A percentile compares a stretch with the other conserved stretches of the same genome.
These are phyloP conservation scores for Xerus inauris DNA, from an alignment of 2,113 vertebrate genomes.

Conservation along the genomic window DNA sequence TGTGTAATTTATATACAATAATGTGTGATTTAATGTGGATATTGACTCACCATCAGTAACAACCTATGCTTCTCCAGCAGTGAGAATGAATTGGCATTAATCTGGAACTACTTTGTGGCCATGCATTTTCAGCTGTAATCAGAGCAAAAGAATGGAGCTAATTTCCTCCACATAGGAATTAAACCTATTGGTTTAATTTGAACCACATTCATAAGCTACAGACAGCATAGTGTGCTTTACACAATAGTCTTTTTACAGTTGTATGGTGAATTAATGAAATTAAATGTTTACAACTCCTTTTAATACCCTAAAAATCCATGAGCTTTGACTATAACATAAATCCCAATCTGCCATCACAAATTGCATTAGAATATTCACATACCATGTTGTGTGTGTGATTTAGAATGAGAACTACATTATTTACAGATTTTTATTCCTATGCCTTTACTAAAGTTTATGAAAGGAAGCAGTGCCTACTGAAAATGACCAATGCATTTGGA, in stretches of 20 bases:
- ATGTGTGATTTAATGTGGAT: slow-evolving; percentile 58
- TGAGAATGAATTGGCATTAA: slow-evolving; percentile 63
- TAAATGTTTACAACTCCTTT: slow-evolving; percentile 57
- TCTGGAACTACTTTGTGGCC: slow-evolving; percentile 47
- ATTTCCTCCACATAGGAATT: background rate
- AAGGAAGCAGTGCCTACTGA: slow-evolving; percentile 30
- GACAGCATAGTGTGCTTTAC: background rate
- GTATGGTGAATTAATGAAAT: slow-evolving; percentile 42
- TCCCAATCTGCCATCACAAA: slow-evolving; percentile 50
- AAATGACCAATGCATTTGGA: slow-evolving; percentile 49
- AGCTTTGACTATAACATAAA: slow-evolving; percentile 49
- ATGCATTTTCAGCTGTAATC: slow-evolving; percentile 60
- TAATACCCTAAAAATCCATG: slow-evolving; percentile 31
- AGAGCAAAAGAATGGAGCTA: slow-evolving; percentile 37
- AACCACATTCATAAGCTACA: slow-evolving; percentile 15
- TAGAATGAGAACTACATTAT: background rate
- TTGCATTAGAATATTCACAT: slow-evolving; percentile 14
- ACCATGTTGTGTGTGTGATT: slow-evolving; percentile 34
- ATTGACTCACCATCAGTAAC: slow-evolving; percentile 58
- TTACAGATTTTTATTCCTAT: slow-evolving; percentile 21
- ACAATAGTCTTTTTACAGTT: slow-evolving; percentile 17
- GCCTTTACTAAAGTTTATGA: slow-evolving; percentile 39
- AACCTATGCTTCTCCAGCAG: slow-evolving; percentile 24
- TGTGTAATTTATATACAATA: slow-evolving; percentile 51
- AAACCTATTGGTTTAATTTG: slow-evolving; percentile 33